Evolutionary conservation across 2,888 invertebrate species (phyloP).

Genomic region (Aleiodes leptofemur): DNA sequence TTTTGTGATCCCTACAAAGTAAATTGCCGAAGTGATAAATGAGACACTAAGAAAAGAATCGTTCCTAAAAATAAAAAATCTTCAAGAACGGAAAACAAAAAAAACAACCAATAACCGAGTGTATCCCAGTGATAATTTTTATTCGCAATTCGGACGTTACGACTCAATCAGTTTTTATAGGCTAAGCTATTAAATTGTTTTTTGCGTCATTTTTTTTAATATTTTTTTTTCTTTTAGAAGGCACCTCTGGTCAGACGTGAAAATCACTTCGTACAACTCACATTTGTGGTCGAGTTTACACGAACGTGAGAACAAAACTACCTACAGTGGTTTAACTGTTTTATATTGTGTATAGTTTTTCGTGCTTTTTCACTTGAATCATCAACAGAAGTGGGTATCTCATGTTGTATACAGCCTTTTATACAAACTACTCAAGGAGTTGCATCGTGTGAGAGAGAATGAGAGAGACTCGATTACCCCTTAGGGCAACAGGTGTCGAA

Average conservation of each 20-base stretch:
- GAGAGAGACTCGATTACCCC: constrained; percentile 42
- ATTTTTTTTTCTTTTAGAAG: no score
- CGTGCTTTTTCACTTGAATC: constrained; percentile 21
- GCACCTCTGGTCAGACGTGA: constrained; percentile 34
- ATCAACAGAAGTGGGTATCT: constrained; percentile 10
- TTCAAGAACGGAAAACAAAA: background rate
- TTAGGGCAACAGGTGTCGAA: constrained; percentile 53
- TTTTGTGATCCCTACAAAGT: background rate
- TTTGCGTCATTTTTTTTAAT: constrained; percentile 11
- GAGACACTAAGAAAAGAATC: background rate
- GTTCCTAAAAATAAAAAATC: background rate
- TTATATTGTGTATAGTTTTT: constrained; percentile 17
- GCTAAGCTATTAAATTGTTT: constrained; percentile 49
- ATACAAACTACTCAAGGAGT: constrained; percentile 24
- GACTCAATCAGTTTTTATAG: constrained; percentile 55
- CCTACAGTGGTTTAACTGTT: constrained; percentile 23
- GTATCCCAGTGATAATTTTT: constrained; percentile 47
- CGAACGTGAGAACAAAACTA: constrained; percentile 34
- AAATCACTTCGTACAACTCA: constrained; percentile 23
- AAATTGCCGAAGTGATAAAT: background rate
- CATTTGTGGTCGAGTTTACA: constrained; percentile 52
- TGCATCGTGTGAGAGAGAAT: background rate
- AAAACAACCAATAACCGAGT: background rate
- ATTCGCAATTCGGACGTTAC: constrained; percentile 51
- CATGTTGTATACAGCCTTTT: constrained; percentile 14